phyloP scores from a whole-genome alignment of 2,888 invertebrate species.

The Pristionchus exspectatus region DNA sequence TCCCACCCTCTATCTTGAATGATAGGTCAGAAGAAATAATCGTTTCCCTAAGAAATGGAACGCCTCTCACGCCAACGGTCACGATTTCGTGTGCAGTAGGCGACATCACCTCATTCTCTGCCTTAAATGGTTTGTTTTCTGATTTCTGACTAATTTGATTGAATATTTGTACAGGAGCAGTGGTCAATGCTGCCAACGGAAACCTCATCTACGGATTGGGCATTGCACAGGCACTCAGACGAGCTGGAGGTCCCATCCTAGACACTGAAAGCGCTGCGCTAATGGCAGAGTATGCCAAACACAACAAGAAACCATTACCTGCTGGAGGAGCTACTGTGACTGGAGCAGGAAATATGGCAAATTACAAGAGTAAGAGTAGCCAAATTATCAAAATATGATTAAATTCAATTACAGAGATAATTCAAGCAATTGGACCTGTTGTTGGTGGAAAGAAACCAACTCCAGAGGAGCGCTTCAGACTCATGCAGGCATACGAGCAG shows the following conservation, averaged over 20 bases:
- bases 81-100: too few species aligned
- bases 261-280: not conserved
- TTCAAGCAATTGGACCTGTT: not conserved
- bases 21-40: too few species aligned
- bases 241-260: not conserved
- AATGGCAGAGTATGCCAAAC: conserved; percentile 2
- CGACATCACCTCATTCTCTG: too few species aligned
- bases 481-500: not conserved
- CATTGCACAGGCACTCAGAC: not conserved
- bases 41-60: too few species aligned
- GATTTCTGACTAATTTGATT: too few species aligned
- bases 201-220: not conserved
- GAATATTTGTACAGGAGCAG: not conserved
- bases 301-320: not conserved
- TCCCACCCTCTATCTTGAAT: too few species aligned
- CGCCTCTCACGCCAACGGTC: too few species aligned
- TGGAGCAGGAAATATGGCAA: not conserved
- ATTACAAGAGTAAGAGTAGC: conserved; percentile 9
- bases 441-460: not conserved
- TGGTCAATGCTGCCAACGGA: not conserved
- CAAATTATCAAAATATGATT: not conserved
- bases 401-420: not conserved
- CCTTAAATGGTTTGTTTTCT: too few species aligned
- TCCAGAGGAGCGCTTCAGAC: not conserved
- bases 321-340: not conserved